Percentiles rank a stretch among this genome's conserved stretches.
These are phyloP conservation scores for Chymomyza fuscimana DNA, from an alignment of 2,888 invertebrate species.

Conservation along the genomic window DNA sequence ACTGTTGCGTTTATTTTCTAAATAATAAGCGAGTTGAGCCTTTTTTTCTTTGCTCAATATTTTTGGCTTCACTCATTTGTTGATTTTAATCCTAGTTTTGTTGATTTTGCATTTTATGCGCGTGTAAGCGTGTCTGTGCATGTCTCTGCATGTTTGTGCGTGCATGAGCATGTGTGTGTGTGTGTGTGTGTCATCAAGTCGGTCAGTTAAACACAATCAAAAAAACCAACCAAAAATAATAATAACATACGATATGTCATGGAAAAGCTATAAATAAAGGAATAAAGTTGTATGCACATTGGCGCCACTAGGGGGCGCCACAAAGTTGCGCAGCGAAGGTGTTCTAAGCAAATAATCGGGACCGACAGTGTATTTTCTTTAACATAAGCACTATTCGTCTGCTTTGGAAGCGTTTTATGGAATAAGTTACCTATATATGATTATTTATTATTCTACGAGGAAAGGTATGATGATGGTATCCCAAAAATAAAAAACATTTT, in stretches of 20 bases:
- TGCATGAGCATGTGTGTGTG: background rate
- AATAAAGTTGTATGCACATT: too few species aligned
- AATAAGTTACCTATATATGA: too few species aligned
- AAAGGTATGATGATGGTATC: too few species aligned
- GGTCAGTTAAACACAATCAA: conserved; percentile 45
- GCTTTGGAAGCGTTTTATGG: too few species aligned
- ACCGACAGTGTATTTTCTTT: too few species aligned
- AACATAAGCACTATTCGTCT: too few species aligned
- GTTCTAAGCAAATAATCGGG: too few species aligned
- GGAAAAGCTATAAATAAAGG: conserved; percentile 12
- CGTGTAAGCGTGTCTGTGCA: conserved; percentile 40
- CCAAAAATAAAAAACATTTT: too few species aligned
- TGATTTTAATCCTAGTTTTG: conserved; percentile 57
- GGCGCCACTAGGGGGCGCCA: too few species aligned
- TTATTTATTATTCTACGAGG: too few species aligned
- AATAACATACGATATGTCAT: conserved; percentile 33
- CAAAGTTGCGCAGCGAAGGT: too few species aligned
- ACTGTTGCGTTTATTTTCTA: conserved; percentile 9
- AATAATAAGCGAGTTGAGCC: conserved; percentile 1
- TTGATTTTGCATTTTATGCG: conserved; percentile 58
- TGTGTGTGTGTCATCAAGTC: conserved; percentile 22
- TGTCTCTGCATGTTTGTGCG: background rate
- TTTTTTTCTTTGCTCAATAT: conserved; percentile 18
- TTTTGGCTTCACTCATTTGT: conserved; percentile 24
- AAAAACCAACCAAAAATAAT: conserved; percentile 30